Conservation (phyloP, 2,797 vertebrate genomes). For the Gadopsis bispinosus region DNA sequence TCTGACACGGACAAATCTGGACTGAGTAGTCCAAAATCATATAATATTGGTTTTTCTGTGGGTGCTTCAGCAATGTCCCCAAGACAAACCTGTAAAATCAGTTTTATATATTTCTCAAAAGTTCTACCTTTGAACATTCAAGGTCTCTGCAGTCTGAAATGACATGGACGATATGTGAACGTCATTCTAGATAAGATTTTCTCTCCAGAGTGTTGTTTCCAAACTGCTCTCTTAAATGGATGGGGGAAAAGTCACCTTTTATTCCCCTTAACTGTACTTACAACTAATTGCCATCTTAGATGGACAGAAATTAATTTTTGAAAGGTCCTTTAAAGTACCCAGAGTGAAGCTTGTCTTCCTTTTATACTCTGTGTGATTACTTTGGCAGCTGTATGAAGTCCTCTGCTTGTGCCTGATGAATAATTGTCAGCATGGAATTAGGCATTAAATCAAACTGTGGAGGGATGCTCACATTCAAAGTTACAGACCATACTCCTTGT, state of each 20-base stretch:
- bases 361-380: constrained; percentile 76
- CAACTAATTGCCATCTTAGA: constrained; percentile 76
- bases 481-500: constrained; percentile 22
- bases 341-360: constrained; percentile 69
- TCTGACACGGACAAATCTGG: constrained; percentile 27
- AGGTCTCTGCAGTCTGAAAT: constrained; percentile 9
- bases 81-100: constrained; percentile 30
- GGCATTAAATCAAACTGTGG: constrained; percentile 63
- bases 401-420: constrained; percentile 65
- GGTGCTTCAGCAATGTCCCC: constrained; percentile 8
- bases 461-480: constrained; percentile 44
- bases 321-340: constrained; percentile 77
- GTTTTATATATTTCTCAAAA: constrained; percentile 37
- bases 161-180: constrained; percentile 22
- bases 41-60: constrained; percentile 9
- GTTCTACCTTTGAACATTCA: constrained; percentile 27
- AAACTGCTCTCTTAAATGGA: constrained; percentile 50
- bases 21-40: constrained; percentile 14
- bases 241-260: constrained; percentile 64
- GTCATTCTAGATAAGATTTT: constrained; percentile 52
- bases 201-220: constrained; percentile 47
- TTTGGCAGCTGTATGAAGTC: constrained; percentile 73
- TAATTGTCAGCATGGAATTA: constrained; percentile 67
- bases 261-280: constrained; percentile 64
- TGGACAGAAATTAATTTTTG: constrained; percentile 78